Base-by-base conservation (phyloP, 2,888 invertebrate species). In the Ectemnius cavifrons region DNA sequence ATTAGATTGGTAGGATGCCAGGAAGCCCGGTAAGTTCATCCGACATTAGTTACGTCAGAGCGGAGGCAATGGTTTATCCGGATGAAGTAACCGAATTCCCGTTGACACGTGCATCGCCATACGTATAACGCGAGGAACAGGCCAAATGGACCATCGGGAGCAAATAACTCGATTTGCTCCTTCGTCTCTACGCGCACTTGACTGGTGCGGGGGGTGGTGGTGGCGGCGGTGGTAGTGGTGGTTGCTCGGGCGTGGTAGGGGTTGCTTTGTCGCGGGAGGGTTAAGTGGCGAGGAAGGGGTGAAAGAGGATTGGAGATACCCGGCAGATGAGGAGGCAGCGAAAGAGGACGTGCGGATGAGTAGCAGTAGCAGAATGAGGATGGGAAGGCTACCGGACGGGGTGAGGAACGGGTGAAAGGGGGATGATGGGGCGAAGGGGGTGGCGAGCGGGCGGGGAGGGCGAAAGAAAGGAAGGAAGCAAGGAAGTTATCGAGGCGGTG, bases 401-500 rank as follows among this genome's bases (percentile, higher is more conserved):
- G 27, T 14, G 64, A 63, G 57, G n/a, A 47, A 45, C 62, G 57
- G 28, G 37, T 20, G 68, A 64, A 4, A 13, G 47, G 27, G 23
- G 8, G 47, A 49, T 45, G 8, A 23, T 37, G 28, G 60, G 59
- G 20, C 45, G 27, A 71, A 65, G 8, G 14, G 57, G 45, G 37
- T 8, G 37, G 59, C 46, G 13, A 18, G 28, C 23, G 60, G 59
- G 57, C 20, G 60, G 56, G 56, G 57, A 46, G 23, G 68, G 66
- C 60, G 61, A 61, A 76, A 73, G 72, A 78, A 72, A 71, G 71
- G 77, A 75, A 79, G 81, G 75, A 79, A 77, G 80, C 79, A 78
- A 82, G 84, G 81, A 75, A 83, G 83, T 83, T 83, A 83, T 83
- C 83, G 83, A 83, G 81, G 79, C 81, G 77, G 84, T 80, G 77